These are phyloP conservation scores for Jacana jacana DNA, from an alignment of 2,113 vertebrate genomes.

Conservation along the genomic window DNA sequence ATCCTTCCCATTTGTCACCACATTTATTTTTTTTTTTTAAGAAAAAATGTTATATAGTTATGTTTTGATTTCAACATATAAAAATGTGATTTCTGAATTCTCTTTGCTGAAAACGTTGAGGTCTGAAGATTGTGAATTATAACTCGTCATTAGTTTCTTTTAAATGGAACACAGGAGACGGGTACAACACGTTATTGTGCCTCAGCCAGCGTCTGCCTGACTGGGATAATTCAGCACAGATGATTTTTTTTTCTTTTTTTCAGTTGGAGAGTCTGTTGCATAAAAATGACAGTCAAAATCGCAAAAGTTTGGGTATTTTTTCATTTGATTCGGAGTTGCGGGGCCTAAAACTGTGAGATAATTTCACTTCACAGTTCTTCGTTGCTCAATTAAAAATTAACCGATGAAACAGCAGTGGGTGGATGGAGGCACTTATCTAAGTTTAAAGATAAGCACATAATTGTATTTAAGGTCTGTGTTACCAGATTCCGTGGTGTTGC, in stretches of 20 bases:
- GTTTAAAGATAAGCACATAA: not conserved
- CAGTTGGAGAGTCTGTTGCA: not conserved
- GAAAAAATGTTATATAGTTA: not conserved
- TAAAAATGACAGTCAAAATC: not conserved
- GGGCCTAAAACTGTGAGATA: not conserved
- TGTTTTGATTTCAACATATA: not conserved
- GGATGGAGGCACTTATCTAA: not conserved
- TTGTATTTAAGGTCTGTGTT: not conserved
- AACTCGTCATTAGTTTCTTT: not conserved
- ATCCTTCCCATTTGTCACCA: not conserved
- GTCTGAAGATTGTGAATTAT: not conserved
- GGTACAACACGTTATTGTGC: not conserved
- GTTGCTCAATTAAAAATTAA: not conserved
- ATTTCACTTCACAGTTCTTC: not conserved
- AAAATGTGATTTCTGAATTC: not conserved
- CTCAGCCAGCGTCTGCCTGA: not conserved
- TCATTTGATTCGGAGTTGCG: not conserved
- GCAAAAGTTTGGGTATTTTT: not conserved
- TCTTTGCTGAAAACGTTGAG: not conserved
- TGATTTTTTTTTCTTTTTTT: not conserved
- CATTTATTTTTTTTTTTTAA: not conserved
- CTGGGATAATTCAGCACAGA: not conserved
- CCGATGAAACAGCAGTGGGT: not conserved
- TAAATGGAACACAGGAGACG: not conserved
- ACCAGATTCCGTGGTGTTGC: not conserved